A percentile compares a stretch with the other conserved stretches of the same genome.
phyloP scores from a whole-genome alignment of 2,888 invertebrate species.

The Oscheius sp. region DNA sequence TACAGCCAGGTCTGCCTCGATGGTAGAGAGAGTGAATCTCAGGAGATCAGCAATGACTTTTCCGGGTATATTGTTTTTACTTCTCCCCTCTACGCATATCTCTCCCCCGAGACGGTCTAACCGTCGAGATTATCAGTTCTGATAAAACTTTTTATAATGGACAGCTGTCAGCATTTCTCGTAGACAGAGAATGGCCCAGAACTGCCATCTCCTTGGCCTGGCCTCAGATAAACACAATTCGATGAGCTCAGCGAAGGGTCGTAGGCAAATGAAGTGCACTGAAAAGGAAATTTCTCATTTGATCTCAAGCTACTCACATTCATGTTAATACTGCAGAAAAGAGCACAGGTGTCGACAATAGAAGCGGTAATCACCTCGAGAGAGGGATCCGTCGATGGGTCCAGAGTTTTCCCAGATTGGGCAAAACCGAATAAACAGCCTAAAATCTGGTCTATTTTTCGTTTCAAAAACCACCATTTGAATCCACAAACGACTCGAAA shows the following conservation, averaged over 20 bases:
- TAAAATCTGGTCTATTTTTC: too few species aligned
- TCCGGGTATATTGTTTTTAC: constrained; percentile 4
- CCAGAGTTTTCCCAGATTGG: neutral
- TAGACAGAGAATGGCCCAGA: neutral
- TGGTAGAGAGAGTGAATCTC: neutral
- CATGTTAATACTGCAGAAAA: neutral
- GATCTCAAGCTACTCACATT: neutral
- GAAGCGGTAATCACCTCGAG: neutral
- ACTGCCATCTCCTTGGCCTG: neutral
- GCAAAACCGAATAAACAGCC: neutral
- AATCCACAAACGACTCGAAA: too few species aligned
- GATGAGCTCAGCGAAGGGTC: neutral
- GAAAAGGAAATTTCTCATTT: neutral
- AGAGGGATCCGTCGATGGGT: neutral
- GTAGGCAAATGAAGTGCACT: neutral
- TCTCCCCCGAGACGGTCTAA: neutral
- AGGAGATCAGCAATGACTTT: constrained; percentile 15
- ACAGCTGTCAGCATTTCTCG: constrained; percentile 10
- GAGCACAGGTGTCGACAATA: neutral
- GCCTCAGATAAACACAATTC: neutral
- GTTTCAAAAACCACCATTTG: too few species aligned
- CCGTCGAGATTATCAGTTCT: constrained; percentile 8
- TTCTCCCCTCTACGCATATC: neutral
- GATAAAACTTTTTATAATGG: neutral
- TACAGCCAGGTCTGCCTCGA: constrained; percentile 20